These are phyloP conservation scores for Nowickia ferox DNA, from an alignment of 2,888 invertebrate genomes.

Conservation along the genomic window DNA sequence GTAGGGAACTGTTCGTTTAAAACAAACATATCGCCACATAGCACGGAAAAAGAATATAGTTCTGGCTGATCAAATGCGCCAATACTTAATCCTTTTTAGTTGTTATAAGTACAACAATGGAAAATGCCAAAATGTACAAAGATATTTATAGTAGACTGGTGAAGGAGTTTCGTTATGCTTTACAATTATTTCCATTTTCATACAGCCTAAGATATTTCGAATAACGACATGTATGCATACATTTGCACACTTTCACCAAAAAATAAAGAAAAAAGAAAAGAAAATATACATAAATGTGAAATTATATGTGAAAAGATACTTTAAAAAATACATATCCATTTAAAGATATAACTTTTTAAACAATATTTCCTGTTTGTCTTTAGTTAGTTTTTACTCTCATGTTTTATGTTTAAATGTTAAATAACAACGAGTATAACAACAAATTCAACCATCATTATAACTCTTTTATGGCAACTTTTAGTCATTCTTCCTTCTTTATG, in stretches of 20 bases:
- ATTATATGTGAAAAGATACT: neutral
- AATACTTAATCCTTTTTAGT: too few relatives aligned
- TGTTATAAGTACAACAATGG: too few relatives aligned
- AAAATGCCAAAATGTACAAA: too few relatives aligned
- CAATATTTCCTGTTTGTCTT: slow-evolving; percentile 69
- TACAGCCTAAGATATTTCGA: too few relatives aligned
- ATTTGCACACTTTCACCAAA: neutral
- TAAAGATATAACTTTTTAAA: slow-evolving; percentile 64
- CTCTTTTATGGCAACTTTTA: slow-evolving; percentile 66
- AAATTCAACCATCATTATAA: slow-evolving; percentile 60
- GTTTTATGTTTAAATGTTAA: slow-evolving; percentile 51
- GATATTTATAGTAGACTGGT: too few relatives aligned
- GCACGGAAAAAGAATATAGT: too few relatives aligned
- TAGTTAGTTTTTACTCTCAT: slow-evolving; percentile 52
- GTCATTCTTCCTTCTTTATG: slow-evolving; percentile 48
- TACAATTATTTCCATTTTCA: neutral
- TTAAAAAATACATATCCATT: slow-evolving; percentile 29
- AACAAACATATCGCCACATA: too few relatives aligned
- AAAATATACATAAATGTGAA: neutral
- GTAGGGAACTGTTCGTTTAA: too few relatives aligned
- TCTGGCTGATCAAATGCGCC: too few relatives aligned
- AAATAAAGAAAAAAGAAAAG: neutral
- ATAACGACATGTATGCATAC: too few relatives aligned
- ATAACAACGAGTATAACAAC: slow-evolving; percentile 34
- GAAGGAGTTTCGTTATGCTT: neutral